Evolutionary conservation across 2,888 invertebrate species (phyloP), one percentile per base, ranked within the genome.

Genomic region (Parnassius apollo): DNA sequence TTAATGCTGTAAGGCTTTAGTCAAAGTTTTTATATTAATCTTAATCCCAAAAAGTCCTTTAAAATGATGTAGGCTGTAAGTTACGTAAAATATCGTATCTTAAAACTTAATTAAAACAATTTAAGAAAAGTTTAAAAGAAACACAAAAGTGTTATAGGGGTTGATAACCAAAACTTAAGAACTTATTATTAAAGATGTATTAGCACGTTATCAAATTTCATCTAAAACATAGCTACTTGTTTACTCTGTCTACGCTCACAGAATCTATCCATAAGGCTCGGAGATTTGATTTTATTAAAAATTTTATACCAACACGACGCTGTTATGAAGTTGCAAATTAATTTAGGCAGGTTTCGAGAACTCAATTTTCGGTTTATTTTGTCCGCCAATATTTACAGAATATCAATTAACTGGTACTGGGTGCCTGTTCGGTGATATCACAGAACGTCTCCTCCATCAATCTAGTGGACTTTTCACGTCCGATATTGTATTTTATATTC

Each of bases 271-370:
- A 62, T 65, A 64, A 76, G 75, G 77, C 76, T 71, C 75, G 69
- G 74, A 80, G 82, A 85, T 85, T 84, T 80, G 75, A 69, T 79
- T 85, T 84, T 85, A 85, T 86, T 86, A 88, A 88, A 87, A 86
- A 80, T 73, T 76, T 77, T 80, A 82, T 81, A 79, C 77, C 80
- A 78, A 80, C 83, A 80, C 86, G 77, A 81, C 78, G 79, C 83
- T 80, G 86, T 86, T 90, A 86, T 85, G 83, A 87, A 90, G 85
- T 89, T 88, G 81, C 85, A 89, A 91, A 90, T 91, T 91, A 89
- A 91, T 89, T 90, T 88, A 85, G 86, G 78, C 82, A 77, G 83
- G 82, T 86, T 85, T 83, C 79, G 84, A 80, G 81, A 91, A 91
- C 89, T 88, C 88, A 89, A 89, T 90, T 90, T 89, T 82, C 84